Evolutionary conservation across 2,888 invertebrate species (phyloP).

Genomic region (Beris chalybata): DNA sequence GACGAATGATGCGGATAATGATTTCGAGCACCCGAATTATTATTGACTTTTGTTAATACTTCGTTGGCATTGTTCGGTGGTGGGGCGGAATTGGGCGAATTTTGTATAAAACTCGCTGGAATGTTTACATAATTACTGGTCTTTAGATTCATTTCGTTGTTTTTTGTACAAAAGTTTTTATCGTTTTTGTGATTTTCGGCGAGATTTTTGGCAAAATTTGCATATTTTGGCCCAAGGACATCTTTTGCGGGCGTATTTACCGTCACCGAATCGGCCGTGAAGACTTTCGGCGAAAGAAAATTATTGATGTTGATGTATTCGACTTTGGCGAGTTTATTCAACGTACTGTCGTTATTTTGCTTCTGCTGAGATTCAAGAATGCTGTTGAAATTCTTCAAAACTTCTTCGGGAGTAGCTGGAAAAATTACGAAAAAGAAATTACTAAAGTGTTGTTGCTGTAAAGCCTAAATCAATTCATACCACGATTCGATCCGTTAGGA

Average conservation of each 20-base stretch:
- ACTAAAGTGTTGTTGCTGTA: neutral
- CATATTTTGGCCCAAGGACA: constrained; percentile 69
- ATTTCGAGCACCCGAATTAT: constrained; percentile 29
- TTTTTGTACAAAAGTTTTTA: constrained; percentile 48
- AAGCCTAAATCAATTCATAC: constrained; percentile 15
- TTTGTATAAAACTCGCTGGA: constrained; percentile 43
- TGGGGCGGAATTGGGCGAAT: constrained; percentile 36
- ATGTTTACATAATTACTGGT: constrained; percentile 49
- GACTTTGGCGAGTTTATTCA: constrained; percentile 78
- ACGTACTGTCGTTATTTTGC: constrained; percentile 61
- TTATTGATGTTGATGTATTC: constrained; percentile 67
- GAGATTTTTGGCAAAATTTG: constrained; percentile 64
- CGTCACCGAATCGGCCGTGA: constrained; percentile 74
- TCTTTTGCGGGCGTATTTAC: constrained; percentile 82
- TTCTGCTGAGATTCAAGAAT: constrained; percentile 59
- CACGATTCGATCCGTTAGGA: constrained; percentile 40
- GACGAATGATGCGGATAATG: constrained; percentile 43
- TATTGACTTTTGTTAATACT: constrained; percentile 50
- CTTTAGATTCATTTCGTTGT: constrained; percentile 45
- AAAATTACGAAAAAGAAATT: constrained; percentile 4
- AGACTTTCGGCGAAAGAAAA: constrained; percentile 71
- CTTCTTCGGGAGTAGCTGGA: constrained; percentile 36
- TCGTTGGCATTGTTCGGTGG: constrained; percentile 39
- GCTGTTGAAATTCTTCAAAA: constrained; percentile 52
- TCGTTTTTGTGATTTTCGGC: constrained; percentile 58